phyloP scores from a whole-genome alignment of 2,888 invertebrate species.

The Beris chalybata region DNA sequence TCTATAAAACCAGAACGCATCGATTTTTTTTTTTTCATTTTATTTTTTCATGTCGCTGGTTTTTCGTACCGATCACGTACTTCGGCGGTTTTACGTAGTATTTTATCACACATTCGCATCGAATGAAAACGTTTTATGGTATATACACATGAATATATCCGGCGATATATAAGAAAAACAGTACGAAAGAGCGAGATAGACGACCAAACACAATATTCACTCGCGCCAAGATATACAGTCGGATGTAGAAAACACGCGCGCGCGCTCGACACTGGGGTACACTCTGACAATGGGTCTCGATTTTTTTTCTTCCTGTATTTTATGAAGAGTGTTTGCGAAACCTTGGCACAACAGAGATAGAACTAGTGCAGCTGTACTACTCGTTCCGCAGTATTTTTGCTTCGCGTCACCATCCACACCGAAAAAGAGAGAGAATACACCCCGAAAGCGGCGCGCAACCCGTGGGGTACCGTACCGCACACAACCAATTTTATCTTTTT shows the following conservation, averaged over 20 bases:
- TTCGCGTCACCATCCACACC: background rate
- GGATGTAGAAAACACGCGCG: no score
- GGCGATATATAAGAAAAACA: background rate
- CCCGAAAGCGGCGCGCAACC: constrained; percentile 12
- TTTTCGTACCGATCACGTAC: constrained; percentile 10
- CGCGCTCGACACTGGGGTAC: no score
- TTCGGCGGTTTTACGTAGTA: constrained; percentile 7
- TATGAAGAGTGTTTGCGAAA: no score
- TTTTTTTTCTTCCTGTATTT: no score
- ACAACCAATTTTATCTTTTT: constrained; percentile 22
- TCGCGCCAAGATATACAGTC: no score
- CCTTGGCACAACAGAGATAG: no score
- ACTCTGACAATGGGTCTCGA: no score
- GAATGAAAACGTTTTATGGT: constrained; percentile 5
- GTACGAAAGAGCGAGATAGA: no score
- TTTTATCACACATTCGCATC: constrained; percentile 10
- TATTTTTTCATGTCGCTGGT: constrained; percentile 8
- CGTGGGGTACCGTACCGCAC: constrained; percentile 28
- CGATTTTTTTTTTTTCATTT: constrained; percentile 41
- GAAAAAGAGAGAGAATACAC: background rate
- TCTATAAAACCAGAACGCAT: constrained; percentile 43
- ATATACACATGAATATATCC: constrained; percentile 12
- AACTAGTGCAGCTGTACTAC: no score
- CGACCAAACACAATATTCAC: no score
- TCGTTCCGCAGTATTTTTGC: no score